Evolutionary conservation across 2,113 vertebrate genomes (phyloP).

Genomic region (Serilophus lunatus): DNA sequence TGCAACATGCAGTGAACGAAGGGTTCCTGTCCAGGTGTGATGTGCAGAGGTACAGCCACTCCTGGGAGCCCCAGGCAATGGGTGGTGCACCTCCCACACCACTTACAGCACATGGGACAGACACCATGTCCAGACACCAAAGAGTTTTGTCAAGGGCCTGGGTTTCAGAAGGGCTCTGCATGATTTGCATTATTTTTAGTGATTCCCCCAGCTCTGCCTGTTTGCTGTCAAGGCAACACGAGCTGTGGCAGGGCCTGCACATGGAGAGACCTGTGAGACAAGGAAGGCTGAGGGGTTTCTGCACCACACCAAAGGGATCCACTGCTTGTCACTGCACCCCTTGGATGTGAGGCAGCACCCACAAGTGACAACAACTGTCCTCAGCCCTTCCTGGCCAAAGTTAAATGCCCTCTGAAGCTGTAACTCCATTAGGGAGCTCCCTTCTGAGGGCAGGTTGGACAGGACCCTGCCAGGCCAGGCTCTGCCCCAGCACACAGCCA

Average conservation of each 20-base stretch:
- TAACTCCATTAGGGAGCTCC: not conserved
- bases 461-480: not conserved
- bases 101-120: too few species aligned
- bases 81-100: too few species aligned
- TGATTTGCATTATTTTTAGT: not conserved
- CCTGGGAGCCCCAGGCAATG: not conserved
- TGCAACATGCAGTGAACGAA: not conserved
- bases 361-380: not conserved
- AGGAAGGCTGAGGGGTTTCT: not conserved
- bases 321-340: not conserved
- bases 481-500: not conserved
- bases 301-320: not conserved
- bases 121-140: too few species aligned
- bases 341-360: fast-evolving
- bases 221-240: not conserved
- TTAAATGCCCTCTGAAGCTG: fast-evolving
- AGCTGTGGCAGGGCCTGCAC: not conserved
- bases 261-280: too few species aligned
- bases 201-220: not conserved
- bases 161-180: too few species aligned
- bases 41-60: not conserved
- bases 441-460: not conserved
- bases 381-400: not conserved
- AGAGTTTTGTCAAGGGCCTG: too few species aligned
- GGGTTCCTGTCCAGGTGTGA: not conserved